phyloP scores from a whole-genome alignment of 2,797 vertebrate genomes.

The Artibeus lituratus region DNA sequence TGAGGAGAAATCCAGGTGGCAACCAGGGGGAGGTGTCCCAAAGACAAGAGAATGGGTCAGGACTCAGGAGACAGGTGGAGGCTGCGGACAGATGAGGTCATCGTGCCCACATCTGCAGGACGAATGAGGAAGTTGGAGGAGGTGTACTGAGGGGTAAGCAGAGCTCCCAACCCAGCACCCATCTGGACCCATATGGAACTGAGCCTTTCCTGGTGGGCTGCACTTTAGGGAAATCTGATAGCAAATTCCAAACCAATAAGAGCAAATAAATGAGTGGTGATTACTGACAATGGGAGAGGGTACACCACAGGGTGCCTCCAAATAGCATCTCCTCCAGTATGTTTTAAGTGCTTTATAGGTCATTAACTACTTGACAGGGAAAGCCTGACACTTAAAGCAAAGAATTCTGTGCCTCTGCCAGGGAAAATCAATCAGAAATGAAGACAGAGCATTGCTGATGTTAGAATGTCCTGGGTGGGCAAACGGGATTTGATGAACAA shows the following conservation, averaged over 20 bases:
- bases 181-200: background rate
- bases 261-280: constrained; percentile 73
- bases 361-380: constrained; percentile 77
- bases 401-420: constrained; percentile 65
- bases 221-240: background rate
- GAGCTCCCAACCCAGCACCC: background rate
- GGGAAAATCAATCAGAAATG: constrained; percentile 75
- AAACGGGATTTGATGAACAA: constrained; percentile 3
- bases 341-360: constrained; percentile 74
- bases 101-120: background rate
- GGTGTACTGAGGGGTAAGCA: background rate
- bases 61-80: background rate
- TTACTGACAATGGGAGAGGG: constrained; percentile 68
- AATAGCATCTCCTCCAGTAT: constrained; percentile 58
- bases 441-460: constrained; percentile 36
- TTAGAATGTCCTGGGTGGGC: constrained; percentile 36
- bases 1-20: background rate
- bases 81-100: background rate
- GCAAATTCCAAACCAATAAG: constrained; percentile 67
- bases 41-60: background rate
- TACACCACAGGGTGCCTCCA: constrained; percentile 59
- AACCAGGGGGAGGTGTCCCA: background rate
- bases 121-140: background rate
- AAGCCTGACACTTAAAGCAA: constrained; percentile 71
- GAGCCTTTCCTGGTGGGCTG: background rate